Evolutionary conservation across 2,797 vertebrate genomes (phyloP), one percentile per base, ranked within the genome.

Genomic region (Lutjanus campechanus): DNA sequence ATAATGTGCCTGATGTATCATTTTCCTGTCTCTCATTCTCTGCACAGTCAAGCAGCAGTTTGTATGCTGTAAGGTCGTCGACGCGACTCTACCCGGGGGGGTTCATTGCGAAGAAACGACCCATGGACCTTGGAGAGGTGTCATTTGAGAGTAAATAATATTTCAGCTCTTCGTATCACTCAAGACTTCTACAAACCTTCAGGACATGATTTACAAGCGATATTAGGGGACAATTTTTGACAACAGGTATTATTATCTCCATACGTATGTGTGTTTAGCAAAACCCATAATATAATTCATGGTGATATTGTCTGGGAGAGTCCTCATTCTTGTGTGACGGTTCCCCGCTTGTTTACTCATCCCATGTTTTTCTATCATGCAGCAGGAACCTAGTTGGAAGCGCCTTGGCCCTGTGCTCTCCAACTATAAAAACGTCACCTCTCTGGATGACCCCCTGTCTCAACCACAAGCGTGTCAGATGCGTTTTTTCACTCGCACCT

Each of bases 1-100:
- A 47, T 90, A 82, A 90, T 69, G 81, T 73, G 61, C 51, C 76
- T 55, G 69, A 84, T 81, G 90, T 69, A 87, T 90, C 75, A 73
- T 64, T 36, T 68, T 67, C 62, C 69, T 77, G 81, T 63, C 54
- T 55, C 51, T 49, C 76, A 17, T 50, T 70, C 68, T 41, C 58
- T 13, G 29, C 74, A 54, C 82, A 69, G 73, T 41, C 64, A 19
- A 72, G 62, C 63, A n/a, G 43, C 75, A 36, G 81, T 46, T 9
- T 58, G 77, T 51, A 19, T 19, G 61, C 77, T 29, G 56, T 86
- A 69, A 87, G 89, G 91, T 86, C 82, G 50, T 85, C 81, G 8
- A 41, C 47, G 5, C 76, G 78, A 86, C 76, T 77, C 82, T 72
- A 60, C 60, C 29, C 8, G 64, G 25, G 6, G 6, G 20, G 77